phyloP scores from a whole-genome alignment of 2,113 vertebrate genomes.

The Neodon shergylaensis region DNA sequence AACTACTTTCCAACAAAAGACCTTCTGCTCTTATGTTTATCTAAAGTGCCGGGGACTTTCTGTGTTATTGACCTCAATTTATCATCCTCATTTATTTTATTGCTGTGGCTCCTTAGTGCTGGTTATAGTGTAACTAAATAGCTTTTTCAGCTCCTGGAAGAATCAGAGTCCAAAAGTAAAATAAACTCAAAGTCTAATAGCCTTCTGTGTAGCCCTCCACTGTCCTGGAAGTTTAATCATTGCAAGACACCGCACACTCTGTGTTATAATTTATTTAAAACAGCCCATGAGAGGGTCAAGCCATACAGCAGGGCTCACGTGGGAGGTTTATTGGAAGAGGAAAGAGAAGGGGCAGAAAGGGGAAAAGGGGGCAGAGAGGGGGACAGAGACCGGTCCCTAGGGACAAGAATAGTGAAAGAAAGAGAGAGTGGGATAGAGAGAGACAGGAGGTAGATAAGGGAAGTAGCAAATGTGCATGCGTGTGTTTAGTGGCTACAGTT shows the following conservation, averaged over 20 bases:
- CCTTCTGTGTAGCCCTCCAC: not conserved
- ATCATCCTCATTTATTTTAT: constrained; percentile 72
- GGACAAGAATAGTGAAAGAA: too few species aligned
- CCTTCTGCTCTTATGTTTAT: constrained; percentile 63
- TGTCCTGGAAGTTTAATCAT: constrained; percentile 67
- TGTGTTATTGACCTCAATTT: constrained; percentile 81
- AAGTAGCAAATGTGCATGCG: too few species aligned
- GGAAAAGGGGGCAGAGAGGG: too few species aligned
- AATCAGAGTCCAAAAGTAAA: constrained; percentile 77
- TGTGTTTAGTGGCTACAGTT: too few species aligned
- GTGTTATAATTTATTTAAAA: too few species aligned
- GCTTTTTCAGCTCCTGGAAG: constrained; percentile 25
- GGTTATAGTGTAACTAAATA: constrained; percentile 87
- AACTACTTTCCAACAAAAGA: constrained; percentile 53
- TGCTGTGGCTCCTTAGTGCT: constrained; percentile 84
- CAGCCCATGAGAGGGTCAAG: too few species aligned
- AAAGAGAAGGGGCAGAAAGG: too few species aligned
- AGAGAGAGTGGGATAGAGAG: too few species aligned
- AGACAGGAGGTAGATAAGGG: too few species aligned
- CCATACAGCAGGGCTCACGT: too few species aligned
- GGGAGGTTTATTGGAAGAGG: too few species aligned
- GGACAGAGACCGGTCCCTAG: too few species aligned
- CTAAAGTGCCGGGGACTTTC: constrained; percentile 44
- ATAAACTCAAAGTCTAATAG: constrained; percentile 63
- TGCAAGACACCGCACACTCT: not conserved